Conservation (phyloP, 2,113 vertebrate genomes). For the human region GRCh38 chr4:127534001-127534500, state of each 20-base stretch:
- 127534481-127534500: background rate
- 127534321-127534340: background rate
- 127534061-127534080: background rate
- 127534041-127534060: background rate
- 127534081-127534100: background rate
- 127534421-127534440: background rate
- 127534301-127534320: background rate
- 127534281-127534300: background rate
- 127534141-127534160: conserved; percentile 16
- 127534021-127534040: background rate
- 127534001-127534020: background rate
- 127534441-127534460: background rate
- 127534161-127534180: background rate
- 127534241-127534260: background rate
- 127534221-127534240: background rate
- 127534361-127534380: too few species aligned
- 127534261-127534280: background rate
- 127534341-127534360: background rate
- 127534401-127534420: background rate
- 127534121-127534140: background rate
- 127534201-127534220: background rate
- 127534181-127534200: background rate
- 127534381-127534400: background rate
- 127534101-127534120: background rate
- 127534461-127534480: background rate